phyloP scores from a whole-genome alignment of 2,797 vertebrate species.

The Florisuga fusca region DNA sequence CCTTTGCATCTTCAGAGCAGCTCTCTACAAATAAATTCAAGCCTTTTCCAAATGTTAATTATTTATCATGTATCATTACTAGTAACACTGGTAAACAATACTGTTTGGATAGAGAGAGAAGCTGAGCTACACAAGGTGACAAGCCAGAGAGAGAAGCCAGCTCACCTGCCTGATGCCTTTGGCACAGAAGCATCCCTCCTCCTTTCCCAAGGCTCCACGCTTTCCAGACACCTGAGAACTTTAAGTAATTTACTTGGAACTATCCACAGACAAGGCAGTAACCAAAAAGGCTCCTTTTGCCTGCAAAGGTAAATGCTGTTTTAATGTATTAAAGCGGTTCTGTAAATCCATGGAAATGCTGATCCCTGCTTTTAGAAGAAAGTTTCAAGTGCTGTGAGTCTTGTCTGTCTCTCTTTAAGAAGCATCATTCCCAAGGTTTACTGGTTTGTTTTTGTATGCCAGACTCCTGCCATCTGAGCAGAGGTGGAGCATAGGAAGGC shows the following conservation, averaged over 20 bases:
- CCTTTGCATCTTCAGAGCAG: neutral
- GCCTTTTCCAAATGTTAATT: neutral
- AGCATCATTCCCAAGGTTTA: neutral
- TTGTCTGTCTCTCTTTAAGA: neutral
- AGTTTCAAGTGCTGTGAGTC: neutral
- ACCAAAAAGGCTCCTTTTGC: neutral
- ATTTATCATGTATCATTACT: neutral
- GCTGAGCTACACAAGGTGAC: neutral
- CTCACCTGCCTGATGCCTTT: neutral
- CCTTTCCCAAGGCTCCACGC: neutral
- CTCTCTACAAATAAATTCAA: neutral
- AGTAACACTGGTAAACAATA: neutral
- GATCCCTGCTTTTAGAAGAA: neutral
- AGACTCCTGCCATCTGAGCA: neutral
- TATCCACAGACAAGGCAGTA: neutral
- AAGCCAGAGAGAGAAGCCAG: neutral
- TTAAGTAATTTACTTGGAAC: neutral
- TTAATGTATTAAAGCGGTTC: neutral
- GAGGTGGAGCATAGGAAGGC: conserved; percentile 14
- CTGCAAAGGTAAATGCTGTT: neutral
- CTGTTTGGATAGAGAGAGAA: neutral
- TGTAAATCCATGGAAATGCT: neutral
- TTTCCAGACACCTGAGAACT: neutral
- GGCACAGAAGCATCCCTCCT: neutral
- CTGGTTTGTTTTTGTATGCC: conserved; percentile 1